phyloP scores from a whole-genome alignment of 2,797 vertebrate species.

The Carapus acus region DNA sequence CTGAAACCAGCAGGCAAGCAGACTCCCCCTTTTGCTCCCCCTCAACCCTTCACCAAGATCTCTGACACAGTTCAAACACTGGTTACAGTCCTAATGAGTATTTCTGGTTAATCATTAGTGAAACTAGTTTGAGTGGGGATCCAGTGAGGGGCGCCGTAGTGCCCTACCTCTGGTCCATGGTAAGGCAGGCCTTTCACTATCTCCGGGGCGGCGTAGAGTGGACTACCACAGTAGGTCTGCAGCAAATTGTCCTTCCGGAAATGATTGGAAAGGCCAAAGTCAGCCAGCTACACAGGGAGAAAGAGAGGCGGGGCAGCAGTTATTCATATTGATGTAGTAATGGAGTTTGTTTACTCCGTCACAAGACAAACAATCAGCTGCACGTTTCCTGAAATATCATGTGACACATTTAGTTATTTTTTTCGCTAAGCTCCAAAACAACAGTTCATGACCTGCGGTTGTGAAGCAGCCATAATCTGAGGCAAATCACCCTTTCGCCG shows the following conservation, averaged over 20 bases:
- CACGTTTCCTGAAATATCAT: too few relatives aligned
- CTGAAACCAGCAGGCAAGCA: too few relatives aligned
- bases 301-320: slow-evolving; percentile 12
- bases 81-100: neutral
- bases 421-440: too few relatives aligned
- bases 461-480: neutral
- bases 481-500: neutral
- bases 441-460: slow-evolving; percentile 11
- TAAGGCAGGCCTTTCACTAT: slow-evolving; percentile 79
- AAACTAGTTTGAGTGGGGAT: too few relatives aligned
- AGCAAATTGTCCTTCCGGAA: slow-evolving; percentile 63
- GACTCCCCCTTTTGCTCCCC: too few relatives aligned
- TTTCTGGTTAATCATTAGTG: too few relatives aligned
- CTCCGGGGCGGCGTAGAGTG: slow-evolving; percentile 79
- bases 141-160: neutral
- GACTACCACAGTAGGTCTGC: slow-evolving; percentile 80
- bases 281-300: slow-evolving; percentile 67
- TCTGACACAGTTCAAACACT: too few relatives aligned
- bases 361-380: too few relatives aligned
- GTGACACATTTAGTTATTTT: neutral
- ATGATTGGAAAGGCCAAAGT: slow-evolving; percentile 76
- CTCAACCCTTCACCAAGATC: too few relatives aligned
- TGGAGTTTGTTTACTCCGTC: too few relatives aligned
- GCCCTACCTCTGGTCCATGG: slow-evolving; percentile 75
- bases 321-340: neutral